Base-by-base conservation (phyloP, 2,797 vertebrate species). In the Falco columbarius region DNA sequence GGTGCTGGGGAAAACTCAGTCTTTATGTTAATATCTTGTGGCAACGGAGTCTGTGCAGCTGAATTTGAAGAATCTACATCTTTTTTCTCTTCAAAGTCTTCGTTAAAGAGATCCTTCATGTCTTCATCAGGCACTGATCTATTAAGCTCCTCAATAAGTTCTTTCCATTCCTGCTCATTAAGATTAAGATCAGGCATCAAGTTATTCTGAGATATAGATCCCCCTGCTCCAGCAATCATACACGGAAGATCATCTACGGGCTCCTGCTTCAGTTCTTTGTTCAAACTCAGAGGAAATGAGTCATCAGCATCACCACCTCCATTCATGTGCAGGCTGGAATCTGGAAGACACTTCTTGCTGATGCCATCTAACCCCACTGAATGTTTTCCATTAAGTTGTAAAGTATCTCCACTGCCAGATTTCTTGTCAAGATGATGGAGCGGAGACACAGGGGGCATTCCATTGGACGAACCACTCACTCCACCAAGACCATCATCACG, bases 111-210 rank as follows among this genome's bases (percentile, higher is more conserved):
- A 97, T 99, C 99, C 98, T 99, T 99, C 98, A 99, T 99, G 97
- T 99, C 99, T 96, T 99, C 99, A 56, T 99, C 99, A 0, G 98
- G 98, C 95, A 99, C 99, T 0, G 99, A 99, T 90, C 99, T 98
- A 94, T 99, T 99, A 56, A 99, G 98, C 97, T 99, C 99, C 97
- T 99, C 99, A 89, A 99, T 99, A 90, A 99, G 99, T 97, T 99
- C 99, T 58, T 98, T 99, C 99, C 99, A 99, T 90, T 99, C 99
- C 97, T 99, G 99, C 96, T 99, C 99, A 4, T 99, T 99, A 40
- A 99, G 98, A 98, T 99, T 99, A 74, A 99, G 98, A 98, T 99
- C 99, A 0, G 99, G 98, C 98, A 99, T 99, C 94, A 99, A 97
- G 97, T 98, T 99, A 97, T 98, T 99, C 96, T 98, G 99, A 59